Conservation (phyloP, 2,113 vertebrate genomes). For the Suncus etruscus region DNA sequence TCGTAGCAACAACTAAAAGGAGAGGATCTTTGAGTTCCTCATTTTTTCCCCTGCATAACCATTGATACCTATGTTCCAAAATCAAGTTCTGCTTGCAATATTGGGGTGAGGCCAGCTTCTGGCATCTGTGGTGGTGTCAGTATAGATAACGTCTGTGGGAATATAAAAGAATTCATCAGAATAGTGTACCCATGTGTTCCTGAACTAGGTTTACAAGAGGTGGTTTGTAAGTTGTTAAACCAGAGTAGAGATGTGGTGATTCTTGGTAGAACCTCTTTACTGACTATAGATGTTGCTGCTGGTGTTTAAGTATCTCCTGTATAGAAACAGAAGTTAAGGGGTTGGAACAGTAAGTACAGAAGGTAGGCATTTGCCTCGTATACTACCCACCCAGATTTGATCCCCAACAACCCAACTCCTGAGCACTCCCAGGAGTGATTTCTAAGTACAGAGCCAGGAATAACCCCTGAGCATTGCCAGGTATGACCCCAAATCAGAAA, state of each 20-base stretch:
- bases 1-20: conserved; percentile 36
- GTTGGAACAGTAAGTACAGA: too few species aligned
- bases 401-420: too few species aligned
- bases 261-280: conserved; percentile 39
- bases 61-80: conserved; percentile 54
- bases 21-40: conserved; percentile 24
- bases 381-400: too few species aligned
- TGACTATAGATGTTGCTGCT: conserved; percentile 31
- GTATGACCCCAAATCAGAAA: too few species aligned
- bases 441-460: too few species aligned
- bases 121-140: conserved; percentile 71
- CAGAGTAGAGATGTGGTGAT: conserved; percentile 4
- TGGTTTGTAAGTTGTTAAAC: conserved; percentile 33
- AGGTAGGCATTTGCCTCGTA: too few species aligned
- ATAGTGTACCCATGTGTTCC: conserved; percentile 18
- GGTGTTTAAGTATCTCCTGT: conserved; percentile 37
- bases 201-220: conserved; percentile 49
- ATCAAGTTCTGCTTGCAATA: conserved; percentile 61
- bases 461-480: too few species aligned
- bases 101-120: conserved; percentile 74
- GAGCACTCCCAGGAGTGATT: too few species aligned
- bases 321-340: conserved; percentile 17
- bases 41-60: conserved; percentile 45
- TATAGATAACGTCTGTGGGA: conserved; percentile 59
- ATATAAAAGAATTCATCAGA: conserved; percentile 64